Percentiles rank a stretch among this genome's conserved stretches.
Conservation (phyloP, 23 tunicate species). For the Styela plicata region DNA sequence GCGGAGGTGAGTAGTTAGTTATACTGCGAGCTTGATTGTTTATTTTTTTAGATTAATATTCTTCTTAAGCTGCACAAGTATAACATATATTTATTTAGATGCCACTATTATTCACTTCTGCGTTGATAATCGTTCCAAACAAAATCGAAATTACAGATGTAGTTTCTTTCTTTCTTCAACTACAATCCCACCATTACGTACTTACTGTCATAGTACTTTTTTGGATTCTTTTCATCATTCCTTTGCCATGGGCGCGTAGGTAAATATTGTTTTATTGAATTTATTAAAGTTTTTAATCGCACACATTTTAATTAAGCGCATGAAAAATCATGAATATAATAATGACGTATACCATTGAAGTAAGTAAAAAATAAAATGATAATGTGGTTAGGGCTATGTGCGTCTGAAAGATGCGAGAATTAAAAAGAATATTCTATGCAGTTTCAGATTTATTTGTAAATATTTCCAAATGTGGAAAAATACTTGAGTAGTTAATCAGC, state of each 20-base stretch:
- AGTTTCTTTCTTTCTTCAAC: conserved; percentile 14
- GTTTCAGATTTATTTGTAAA: no score
- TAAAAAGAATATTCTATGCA: no score
- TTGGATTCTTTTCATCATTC: conserved; percentile 47
- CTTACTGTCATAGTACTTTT: conserved; percentile 13
- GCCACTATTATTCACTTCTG: conserved; percentile 52
- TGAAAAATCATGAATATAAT: no score
- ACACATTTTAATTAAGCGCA: not conserved
- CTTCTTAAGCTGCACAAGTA: not conserved
- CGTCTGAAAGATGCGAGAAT: no score
- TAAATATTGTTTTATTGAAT: conserved; percentile 11
- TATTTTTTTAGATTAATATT: not conserved
- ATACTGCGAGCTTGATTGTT: not conserved
- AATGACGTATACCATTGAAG: no score
- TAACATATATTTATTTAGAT: conserved; percentile 20
- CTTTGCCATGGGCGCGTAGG: conserved; percentile 65
- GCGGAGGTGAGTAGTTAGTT: conserved; percentile 1
- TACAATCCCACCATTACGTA: conserved; percentile 30
- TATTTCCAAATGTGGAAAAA: no score
- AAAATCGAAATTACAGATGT: conserved; percentile 36
- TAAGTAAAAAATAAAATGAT: no score
- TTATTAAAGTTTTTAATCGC: no score
- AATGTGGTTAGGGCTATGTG: no score
- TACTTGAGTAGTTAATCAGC: no score
- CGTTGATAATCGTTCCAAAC: conserved; percentile 55